A percentile compares a stretch with the other conserved stretches of the same genome.
These are phyloP conservation scores for Acholoe squamosa DNA, from an alignment of 2,888 invertebrate genomes.

Conservation along the genomic window DNA sequence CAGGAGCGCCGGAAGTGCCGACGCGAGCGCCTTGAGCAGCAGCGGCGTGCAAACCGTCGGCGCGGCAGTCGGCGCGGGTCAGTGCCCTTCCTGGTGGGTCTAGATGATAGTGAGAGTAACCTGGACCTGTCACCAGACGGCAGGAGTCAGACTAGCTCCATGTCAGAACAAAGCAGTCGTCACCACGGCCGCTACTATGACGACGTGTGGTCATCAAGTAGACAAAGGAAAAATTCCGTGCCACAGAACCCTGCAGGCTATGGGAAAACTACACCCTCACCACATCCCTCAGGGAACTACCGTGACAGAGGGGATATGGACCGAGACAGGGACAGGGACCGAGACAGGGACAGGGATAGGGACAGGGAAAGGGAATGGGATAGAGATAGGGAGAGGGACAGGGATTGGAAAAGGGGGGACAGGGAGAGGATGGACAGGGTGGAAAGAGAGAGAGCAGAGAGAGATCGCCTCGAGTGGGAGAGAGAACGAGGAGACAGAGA, in stretches of 20 bases:
- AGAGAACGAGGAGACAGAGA: conserved; percentile 41
- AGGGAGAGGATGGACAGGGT: not conserved
- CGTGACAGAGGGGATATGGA: no score
- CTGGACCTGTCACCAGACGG: conserved; percentile 55
- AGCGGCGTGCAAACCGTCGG: conserved; percentile 56
- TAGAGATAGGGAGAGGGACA: conserved; percentile 31
- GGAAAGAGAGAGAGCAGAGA: not conserved
- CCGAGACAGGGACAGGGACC: not conserved
- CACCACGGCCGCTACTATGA: not conserved
- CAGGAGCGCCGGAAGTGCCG: conserved; percentile 70
- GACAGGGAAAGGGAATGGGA: not conserved
- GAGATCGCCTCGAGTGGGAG: not conserved
- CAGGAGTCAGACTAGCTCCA: conserved; percentile 41
- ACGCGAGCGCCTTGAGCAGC: conserved; percentile 69
- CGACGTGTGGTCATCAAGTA: not conserved
- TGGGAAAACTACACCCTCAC: not conserved
- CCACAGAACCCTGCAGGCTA: not conserved
- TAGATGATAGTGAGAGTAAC: conserved; percentile 53
- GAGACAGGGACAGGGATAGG: not conserved
- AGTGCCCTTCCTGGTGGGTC: not conserved
- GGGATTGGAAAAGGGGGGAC: conserved; percentile 37
- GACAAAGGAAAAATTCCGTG: not conserved
- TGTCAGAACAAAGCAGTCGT: conserved; percentile 42
- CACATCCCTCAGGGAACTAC: not conserved
- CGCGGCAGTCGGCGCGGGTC: conserved; percentile 54